Conservation (phyloP, 2,888 invertebrate genomes). For the Zygothrica quintamaculata region DNA sequence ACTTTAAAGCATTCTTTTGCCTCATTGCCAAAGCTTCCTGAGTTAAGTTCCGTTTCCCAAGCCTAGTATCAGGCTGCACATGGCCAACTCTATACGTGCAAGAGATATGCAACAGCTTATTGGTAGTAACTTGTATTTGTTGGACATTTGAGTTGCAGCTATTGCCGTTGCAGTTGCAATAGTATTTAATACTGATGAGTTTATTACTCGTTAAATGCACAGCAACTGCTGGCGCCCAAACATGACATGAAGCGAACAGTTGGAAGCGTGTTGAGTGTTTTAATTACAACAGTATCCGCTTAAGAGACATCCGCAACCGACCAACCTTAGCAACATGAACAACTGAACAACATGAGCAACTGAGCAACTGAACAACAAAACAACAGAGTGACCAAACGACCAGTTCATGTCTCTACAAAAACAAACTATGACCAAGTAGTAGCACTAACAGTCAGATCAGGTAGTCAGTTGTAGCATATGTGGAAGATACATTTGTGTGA, state of each 20-base stretch:
- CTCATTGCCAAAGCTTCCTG: conserved; percentile 2
- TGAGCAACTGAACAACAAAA: no score
- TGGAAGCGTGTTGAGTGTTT: conserved; percentile 47
- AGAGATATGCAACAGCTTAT: conserved; percentile 3
- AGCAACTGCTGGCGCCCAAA: conserved; percentile 29
- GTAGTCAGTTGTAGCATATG: neutral
- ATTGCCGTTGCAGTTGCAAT: conserved; percentile 4
- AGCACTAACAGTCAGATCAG: conserved; percentile 7
- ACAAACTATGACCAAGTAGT: conserved; percentile 3
- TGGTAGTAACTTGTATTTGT: conserved; percentile 28
- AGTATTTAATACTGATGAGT: conserved; percentile 31
- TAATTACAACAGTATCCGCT: conserved; percentile 56
- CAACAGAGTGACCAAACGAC: no score
- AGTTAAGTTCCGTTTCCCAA: conserved; percentile 53
- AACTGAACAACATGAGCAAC: no score
- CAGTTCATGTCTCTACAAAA: neutral
- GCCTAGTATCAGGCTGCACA: conserved; percentile 54
- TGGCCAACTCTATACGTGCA: conserved; percentile 34
- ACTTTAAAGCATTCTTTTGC: conserved; percentile 5
- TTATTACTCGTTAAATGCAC: conserved; percentile 31
- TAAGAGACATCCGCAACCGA: conserved; percentile 47
- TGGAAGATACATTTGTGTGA: conserved; percentile 42
- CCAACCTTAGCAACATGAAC: no score
- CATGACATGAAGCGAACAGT: conserved; percentile 31
- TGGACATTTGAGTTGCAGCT: conserved; percentile 17